A percentile compares a stretch with the other conserved stretches of the same genome.
Conservation (phyloP, 2,113 vertebrate genomes). For the Shinisaurus crocodilurus region DNA sequence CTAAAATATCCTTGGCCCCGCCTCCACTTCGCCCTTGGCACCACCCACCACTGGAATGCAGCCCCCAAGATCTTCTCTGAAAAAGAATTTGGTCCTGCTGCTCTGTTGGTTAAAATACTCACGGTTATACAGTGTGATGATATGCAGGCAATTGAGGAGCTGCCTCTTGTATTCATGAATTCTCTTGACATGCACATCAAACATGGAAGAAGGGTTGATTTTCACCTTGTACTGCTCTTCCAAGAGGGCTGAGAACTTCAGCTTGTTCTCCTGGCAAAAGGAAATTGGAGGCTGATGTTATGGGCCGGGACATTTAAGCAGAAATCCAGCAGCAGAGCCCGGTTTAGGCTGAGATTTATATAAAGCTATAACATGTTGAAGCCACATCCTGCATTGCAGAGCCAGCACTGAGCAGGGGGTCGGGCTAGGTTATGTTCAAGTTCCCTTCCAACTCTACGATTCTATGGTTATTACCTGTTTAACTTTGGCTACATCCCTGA, state of each 20-base stretch:
- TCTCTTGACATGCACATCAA: conserved; percentile 90
- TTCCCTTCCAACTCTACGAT: no score
- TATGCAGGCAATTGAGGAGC: conserved; percentile 87
- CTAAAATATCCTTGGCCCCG: no score
- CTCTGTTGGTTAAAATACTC: conserved; percentile 57
- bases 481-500: conserved; percentile 87
- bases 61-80: no score
- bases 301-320: neutral
- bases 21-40: no score
- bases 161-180: conserved; percentile 92
- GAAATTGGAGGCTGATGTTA: neutral
- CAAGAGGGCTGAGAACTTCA: conserved; percentile 85
- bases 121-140: conserved; percentile 89
- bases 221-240: conserved; percentile 85
- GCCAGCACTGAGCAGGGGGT: no score
- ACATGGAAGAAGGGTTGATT: conserved; percentile 86
- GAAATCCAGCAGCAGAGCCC: neutral
- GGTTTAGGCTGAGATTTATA: neutral
- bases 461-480: conserved; percentile 81
- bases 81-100: neutral
- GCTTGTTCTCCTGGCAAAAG: conserved; percentile 86
- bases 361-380: neutral
- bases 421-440: no score
- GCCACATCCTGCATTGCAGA: no score
- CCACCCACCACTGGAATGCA: no score